Evolutionary conservation across 2,113 vertebrate genomes (phyloP).

Genomic region (Galeopterus variegatus): DNA sequence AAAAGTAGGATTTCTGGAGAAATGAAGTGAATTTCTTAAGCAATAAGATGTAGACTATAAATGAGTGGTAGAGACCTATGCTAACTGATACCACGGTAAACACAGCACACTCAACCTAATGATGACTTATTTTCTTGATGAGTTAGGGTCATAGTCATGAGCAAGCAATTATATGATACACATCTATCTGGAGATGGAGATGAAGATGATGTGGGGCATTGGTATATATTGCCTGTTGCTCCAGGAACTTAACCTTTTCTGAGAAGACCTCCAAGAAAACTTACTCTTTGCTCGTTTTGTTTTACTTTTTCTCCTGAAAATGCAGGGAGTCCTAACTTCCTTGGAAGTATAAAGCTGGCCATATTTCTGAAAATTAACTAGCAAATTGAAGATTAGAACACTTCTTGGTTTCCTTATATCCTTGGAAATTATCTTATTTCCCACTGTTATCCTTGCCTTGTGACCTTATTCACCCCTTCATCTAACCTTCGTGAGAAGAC

Average conservation of each 20-base stretch:
- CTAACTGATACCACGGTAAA: not conserved
- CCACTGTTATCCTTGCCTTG: too few species aligned
- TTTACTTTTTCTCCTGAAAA: not conserved
- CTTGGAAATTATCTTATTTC: not conserved
- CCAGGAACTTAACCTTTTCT: not conserved
- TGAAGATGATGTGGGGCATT: not conserved
- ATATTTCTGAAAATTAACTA: not conserved
- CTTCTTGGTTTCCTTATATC: not conserved
- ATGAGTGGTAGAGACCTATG: not conserved
- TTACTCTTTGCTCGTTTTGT: not conserved
- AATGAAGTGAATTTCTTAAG: not conserved
- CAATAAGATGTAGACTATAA: not conserved
- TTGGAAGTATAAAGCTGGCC: not conserved
- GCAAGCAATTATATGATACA: not conserved
- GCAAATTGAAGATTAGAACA: not conserved
- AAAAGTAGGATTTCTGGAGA: not conserved
- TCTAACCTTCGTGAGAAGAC: not conserved
- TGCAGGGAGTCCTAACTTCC: not conserved
- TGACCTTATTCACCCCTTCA: too few species aligned
- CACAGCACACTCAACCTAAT: not conserved
- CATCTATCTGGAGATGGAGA: not conserved
- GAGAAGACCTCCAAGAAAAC: not conserved
- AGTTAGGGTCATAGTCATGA: not conserved
- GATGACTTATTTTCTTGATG: not conserved
- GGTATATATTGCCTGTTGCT: not conserved